Evolutionary conservation across 2,888 invertebrate species (phyloP).

Genomic region (Hypselothyrea guttata): DNA sequence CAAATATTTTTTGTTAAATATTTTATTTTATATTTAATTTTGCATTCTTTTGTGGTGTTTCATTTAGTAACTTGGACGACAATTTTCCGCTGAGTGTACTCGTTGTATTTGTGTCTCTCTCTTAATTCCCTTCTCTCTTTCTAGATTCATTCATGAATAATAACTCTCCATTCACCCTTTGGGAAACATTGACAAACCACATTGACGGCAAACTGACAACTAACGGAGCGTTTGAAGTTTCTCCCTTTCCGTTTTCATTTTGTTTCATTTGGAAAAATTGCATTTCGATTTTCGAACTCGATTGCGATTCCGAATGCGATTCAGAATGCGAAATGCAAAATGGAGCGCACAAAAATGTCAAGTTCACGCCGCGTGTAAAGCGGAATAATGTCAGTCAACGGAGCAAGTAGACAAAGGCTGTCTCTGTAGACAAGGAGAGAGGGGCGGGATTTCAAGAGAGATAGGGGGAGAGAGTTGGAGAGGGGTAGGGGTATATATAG

Average conservation of each 20-base stretch:
- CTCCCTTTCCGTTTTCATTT: slow-evolving; percentile 1
- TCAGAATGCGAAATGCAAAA: slow-evolving; percentile 43
- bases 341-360: slow-evolving; percentile 60
- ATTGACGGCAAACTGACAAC: slow-evolving; percentile 28
- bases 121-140: not conserved
- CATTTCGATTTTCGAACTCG: slow-evolving; percentile 29
- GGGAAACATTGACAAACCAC: slow-evolving; percentile 23
- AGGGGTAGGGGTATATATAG: slow-evolving; percentile 26
- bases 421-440: not conserved
- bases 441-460: slow-evolving; percentile 9
- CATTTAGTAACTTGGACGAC: no score
- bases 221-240: slow-evolving; percentile 38
- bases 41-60: no score
- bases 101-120: not conserved
- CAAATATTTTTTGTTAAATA: no score
- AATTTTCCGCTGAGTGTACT: no score
- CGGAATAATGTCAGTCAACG: slow-evolving; percentile 22
- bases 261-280: slow-evolving; percentile 22
- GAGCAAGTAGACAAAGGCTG: not conserved
- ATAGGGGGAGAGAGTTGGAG: not conserved
- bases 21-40: no score
- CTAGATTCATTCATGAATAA: slow-evolving; percentile 13
- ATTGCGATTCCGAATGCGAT: slow-evolving; percentile 24
- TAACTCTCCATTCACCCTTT: slow-evolving; percentile 7
- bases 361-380: slow-evolving; percentile 61